Conservation (phyloP, 35 echinoderm and acorn worm species). For the Stichopus chloronotus region DNA sequence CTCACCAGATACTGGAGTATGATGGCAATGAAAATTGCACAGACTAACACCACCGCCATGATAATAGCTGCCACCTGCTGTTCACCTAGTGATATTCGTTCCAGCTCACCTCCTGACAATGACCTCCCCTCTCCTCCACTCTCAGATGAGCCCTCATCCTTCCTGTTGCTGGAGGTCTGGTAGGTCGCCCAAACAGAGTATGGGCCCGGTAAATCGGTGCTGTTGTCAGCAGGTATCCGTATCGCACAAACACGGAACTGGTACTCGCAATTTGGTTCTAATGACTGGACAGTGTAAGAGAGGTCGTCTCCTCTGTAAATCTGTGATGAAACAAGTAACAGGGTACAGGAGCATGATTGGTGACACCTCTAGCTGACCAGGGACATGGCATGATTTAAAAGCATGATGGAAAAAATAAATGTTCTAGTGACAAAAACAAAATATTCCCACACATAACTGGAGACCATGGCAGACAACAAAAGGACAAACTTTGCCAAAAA, state of each 20-base stretch:
- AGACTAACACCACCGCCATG: slow-evolving; percentile 68
- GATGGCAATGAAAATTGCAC: slow-evolving; percentile 86
- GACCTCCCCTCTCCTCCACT: not conserved
- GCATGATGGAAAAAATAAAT: not conserved
- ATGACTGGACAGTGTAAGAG: slow-evolving; percentile 45
- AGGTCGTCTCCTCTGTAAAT: slow-evolving; percentile 86
- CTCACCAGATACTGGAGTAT: slow-evolving; percentile 76
- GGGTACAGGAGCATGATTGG: not conserved
- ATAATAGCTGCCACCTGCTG: slow-evolving; percentile 83
- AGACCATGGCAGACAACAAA: no score
- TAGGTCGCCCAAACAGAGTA: slow-evolving; percentile 82
- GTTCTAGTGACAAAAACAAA: not conserved
- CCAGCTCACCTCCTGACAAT: slow-evolving; percentile 38
- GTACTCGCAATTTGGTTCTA: slow-evolving; percentile 87
- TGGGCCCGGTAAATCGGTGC: slow-evolving; percentile 76
- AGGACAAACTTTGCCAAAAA: no score
- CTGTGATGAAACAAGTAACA: slow-evolving; percentile 42
- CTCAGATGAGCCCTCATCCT: not conserved
- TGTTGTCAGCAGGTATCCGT: slow-evolving; percentile 70
- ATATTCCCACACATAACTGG: no score
- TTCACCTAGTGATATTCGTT: slow-evolving; percentile 75
- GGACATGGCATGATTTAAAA: no score
- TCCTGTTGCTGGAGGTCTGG: slow-evolving; percentile 50
- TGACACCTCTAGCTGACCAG: not conserved
- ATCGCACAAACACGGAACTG: slow-evolving; percentile 88